Base-by-base conservation (phyloP, 1,140 invertebrate genomes). In the Aphelinus atriplicis region DNA sequence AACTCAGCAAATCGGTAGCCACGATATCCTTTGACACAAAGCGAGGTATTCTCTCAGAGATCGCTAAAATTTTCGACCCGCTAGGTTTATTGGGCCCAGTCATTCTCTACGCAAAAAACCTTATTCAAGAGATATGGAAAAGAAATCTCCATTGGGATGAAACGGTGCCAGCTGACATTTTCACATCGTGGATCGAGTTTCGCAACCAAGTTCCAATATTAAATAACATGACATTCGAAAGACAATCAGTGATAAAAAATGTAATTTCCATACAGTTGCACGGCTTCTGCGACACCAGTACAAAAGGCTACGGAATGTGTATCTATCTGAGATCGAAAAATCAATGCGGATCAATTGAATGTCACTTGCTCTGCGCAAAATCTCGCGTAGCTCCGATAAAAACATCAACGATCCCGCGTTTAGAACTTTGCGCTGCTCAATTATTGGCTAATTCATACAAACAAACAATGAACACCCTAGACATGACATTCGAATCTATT, bases 51-150 rank as follows among this genome's bases (percentile, higher is more conserved):
- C 56, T 76, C 1, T 66, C 68, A 0, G 62, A 76, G 61, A 71
- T 76, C 7, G 70, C 79, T 1, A 77, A 83, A 77, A 60, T 85
- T 9, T 86, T 79, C 63, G 84, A 87, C 66, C 82, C 82, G 0
- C 64, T 78, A 5, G 77, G 77, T 6, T 79, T 83, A 61, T 43
- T 88, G 3, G 75, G 81, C 42, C 88, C 86, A 10, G 56, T 86
- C 3, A 81, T 81, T 26, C 78, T 88, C 7, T 69, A 57, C n/a
- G 79, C 81, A 5, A 88, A 89, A 77, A 76, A 84, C 5, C 62
- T 74, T 6, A 68, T 74, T 26, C 67, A 70, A 65, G 50, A 75
- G 53, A 3, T 45, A 43, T 76, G 74, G 68, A 50, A 66, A 71
- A 2, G 9, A n/a, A 71, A 71, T 42, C 5, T 71, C 1, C 7